Conservation (phyloP, 64 coral and sea anemone species). For the Acropora tenuis region DNA sequence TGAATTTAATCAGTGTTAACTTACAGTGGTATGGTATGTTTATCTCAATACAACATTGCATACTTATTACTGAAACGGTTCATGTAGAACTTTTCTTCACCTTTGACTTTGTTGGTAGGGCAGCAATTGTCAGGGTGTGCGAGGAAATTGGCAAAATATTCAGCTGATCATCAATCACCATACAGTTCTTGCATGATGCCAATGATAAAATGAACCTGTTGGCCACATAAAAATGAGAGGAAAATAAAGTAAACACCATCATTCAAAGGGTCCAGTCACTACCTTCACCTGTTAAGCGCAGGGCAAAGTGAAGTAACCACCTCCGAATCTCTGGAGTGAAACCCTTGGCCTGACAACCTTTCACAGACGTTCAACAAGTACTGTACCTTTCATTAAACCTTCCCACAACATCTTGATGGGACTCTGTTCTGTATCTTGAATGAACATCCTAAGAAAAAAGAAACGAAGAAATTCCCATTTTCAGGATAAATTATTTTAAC, state of each 20-base stretch:
- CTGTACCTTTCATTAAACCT: slow-evolving; percentile 97
- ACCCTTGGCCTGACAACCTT: no score
- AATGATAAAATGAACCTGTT: slow-evolving; percentile 93
- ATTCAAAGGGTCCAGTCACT: no score
- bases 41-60: no score
- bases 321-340: no score
- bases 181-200: slow-evolving; percentile 78
- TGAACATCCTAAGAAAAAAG: slow-evolving; percentile 84
- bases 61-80: neutral
- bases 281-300: no score
- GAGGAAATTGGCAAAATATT: slow-evolving; percentile 91
- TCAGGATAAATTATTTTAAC: no score
- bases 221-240: neutral
- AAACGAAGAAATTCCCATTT: neutral
- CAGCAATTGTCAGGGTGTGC: slow-evolving; percentile 80
- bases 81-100: neutral
- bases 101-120: slow-evolving; percentile 87
- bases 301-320: no score
- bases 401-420: slow-evolving; percentile 95
- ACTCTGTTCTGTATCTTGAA: slow-evolving; percentile 94
- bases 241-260: neutral
- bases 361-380: neutral
- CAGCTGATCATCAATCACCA: slow-evolving; percentile 95
- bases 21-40: no score
- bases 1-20: no score